A percentile compares a stretch with the other conserved stretches of the same genome.
Evolutionary conservation across 2,113 vertebrate species (phyloP).

Genomic region (Charina bottae): DNA sequence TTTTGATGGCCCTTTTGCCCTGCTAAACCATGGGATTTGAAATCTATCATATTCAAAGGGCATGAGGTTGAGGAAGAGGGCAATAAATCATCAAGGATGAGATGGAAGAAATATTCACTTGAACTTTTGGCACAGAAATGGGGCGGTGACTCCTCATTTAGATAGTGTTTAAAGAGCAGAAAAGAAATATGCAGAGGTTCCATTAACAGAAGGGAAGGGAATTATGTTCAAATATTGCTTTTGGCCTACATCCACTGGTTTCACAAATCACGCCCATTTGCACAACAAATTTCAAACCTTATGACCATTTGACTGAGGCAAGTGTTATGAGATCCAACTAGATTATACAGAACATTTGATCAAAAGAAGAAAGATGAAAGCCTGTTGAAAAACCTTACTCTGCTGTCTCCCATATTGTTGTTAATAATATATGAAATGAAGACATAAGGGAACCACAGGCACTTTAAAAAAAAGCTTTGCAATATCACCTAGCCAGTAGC

Average conservation of each 20-base stretch:
- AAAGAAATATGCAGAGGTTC: neutral
- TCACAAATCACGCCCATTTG: neutral
- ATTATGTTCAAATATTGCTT: neutral
- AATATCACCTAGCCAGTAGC: neutral
- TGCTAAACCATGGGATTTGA: neutral
- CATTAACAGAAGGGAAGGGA: neutral
- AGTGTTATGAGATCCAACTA: neutral
- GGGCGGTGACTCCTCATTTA: constrained; percentile 55
- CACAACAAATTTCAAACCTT: neutral
- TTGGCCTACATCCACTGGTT: neutral
- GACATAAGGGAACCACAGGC: neutral
- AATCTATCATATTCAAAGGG: neutral
- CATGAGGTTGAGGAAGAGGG: neutral
- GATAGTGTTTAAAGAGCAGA: neutral
- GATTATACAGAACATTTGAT: neutral
- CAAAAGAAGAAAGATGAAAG: neutral
- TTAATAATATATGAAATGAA: neutral
- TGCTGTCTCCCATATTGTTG: neutral
- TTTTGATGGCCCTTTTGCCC: neutral
- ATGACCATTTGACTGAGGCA: neutral
- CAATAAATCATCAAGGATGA: neutral
- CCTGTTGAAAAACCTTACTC: neutral
- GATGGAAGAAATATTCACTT: constrained; percentile 58
- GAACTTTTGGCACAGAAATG: constrained; percentile 65
- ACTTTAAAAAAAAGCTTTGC: neutral